Conservation (phyloP, 1,140 invertebrate genomes). For the Lasaia peninsularis region DNA sequence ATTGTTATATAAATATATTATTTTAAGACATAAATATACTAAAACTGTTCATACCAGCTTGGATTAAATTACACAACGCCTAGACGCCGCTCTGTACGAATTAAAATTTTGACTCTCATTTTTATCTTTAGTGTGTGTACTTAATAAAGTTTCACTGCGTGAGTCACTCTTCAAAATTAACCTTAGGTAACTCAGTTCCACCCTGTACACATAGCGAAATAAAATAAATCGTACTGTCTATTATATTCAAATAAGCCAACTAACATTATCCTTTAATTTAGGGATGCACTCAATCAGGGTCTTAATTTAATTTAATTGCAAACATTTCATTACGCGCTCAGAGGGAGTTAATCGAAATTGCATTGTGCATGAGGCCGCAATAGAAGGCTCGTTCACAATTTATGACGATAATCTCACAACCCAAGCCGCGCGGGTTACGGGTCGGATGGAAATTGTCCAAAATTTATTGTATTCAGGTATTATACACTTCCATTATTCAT, state of each 20-base stretch:
- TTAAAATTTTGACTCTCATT: constrained; percentile 44
- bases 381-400: constrained; percentile 37
- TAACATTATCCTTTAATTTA: constrained; percentile 14
- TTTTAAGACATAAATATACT: too few species aligned
- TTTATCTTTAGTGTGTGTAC: constrained; percentile 4
- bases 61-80: constrained; percentile 50
- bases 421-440: constrained; percentile 35
- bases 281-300: constrained; percentile 28
- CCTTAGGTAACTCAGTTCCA: too few species aligned
- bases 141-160: too few species aligned
- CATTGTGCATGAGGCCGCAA: constrained; percentile 32
- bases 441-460: constrained; percentile 42
- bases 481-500: constrained; percentile 24
- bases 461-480: constrained; percentile 49
- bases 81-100: constrained; percentile 45
- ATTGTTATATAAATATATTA: too few species aligned
- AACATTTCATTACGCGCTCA: constrained; percentile 41
- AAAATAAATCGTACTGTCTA: too few species aligned
- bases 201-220: too few species aligned
- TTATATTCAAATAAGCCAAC: background rate
- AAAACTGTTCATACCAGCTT: constrained; percentile 35
- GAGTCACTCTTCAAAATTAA: too few species aligned
- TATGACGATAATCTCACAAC: constrained; percentile 59
- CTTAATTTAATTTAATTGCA: constrained; percentile 41
- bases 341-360: constrained; percentile 47